A percentile compares a stretch with the other conserved stretches of the same genome.
phyloP scores from a whole-genome alignment of 2,888 invertebrate genomes.

The Catocala sponsa region DNA sequence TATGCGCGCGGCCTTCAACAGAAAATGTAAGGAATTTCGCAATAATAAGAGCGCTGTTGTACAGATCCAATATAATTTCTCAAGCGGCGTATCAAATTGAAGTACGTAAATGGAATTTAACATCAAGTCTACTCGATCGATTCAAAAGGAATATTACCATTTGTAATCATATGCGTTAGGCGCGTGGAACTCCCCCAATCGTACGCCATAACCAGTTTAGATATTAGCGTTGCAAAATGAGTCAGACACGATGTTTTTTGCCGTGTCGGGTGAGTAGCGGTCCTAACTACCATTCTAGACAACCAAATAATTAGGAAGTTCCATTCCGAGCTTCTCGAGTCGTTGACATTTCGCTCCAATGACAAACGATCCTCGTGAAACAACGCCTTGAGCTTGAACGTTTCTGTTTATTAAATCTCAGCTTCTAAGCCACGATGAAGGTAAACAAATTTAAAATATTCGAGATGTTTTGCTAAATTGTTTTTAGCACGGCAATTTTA shows the following conservation, averaged over 20 bases:
- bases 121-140: constrained; percentile 10
- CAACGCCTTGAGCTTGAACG: constrained; percentile 37
- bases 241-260: constrained; percentile 35
- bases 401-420: constrained; percentile 21
- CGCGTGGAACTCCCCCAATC: constrained; percentile 34
- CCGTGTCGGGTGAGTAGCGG: constrained; percentile 20
- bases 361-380: constrained; percentile 44
- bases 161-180: background rate
- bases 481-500: constrained; percentile 44
- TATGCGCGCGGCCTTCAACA: constrained; percentile 3
- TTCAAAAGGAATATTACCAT: constrained; percentile 13
- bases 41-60: constrained; percentile 26
- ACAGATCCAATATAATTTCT: constrained; percentile 26
- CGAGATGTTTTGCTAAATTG: constrained; percentile 30
- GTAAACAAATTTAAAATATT: constrained; percentile 31
- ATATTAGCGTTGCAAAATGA: constrained; percentile 36
- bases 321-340: constrained; percentile 38
- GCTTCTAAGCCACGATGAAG: constrained; percentile 27
- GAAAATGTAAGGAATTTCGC: constrained; percentile 25
- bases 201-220: constrained; percentile 35
- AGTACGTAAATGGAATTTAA: constrained; percentile 15
- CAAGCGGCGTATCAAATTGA: constrained; percentile 16
- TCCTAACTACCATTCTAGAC: constrained; percentile 38
- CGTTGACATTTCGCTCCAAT: constrained; percentile 48
- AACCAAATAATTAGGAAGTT: constrained; percentile 42